Base-by-base conservation (phyloP, 2,888 invertebrate genomes). In the Tetramorium bicarinatum region DNA sequence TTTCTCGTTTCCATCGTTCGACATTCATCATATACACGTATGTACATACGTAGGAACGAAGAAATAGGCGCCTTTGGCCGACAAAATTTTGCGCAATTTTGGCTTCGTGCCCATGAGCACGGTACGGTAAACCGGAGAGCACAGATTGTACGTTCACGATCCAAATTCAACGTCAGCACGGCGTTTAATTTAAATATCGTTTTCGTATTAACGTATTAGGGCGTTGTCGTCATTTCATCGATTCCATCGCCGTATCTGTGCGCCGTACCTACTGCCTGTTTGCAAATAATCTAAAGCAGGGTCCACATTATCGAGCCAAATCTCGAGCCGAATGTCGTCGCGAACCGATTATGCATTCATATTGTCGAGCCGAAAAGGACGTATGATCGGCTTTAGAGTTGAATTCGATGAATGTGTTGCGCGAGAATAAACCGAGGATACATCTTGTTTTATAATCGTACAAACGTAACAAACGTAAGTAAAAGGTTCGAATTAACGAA, bases 1-100 rank as follows among this genome's bases (percentile, higher is more conserved):
- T 41, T 61, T 29, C 44, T 61, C 44, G 13, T 34, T 38, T 3
- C 21, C 21, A 34, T 47, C 62, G 34, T 34, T 21, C 6, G 15
- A 15, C 3, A 44, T 44, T 13, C 44, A 11, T 29, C 49, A n/a
- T 21, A 21, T 1, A 7, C 4, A n/a, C n/a, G 21, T 49, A 21
- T 0, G n/a, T 29, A 9, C 15, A 25, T 38, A 21, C 1, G n/a
- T 29, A 21, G 7, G 8, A n/a, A 69, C 34, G 44, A 52, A 7
- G 38, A 79, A 83, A 76, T 38, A 62, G 54, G 49, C 15, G 71
- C 38, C 61, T 69, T 79, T 59, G 56, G 64, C 61, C 47, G 52
- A 47, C 21, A 59, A 71, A 87, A 82, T 80, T 82, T 81, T 75
- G 11, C 62, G 66, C 67, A 71, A 74, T 72, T 54, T 47, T 82